These are phyloP conservation scores for Archaeoteleia sp. DNA, from an alignment of 2,888 invertebrate genomes.

Conservation along the genomic window DNA sequence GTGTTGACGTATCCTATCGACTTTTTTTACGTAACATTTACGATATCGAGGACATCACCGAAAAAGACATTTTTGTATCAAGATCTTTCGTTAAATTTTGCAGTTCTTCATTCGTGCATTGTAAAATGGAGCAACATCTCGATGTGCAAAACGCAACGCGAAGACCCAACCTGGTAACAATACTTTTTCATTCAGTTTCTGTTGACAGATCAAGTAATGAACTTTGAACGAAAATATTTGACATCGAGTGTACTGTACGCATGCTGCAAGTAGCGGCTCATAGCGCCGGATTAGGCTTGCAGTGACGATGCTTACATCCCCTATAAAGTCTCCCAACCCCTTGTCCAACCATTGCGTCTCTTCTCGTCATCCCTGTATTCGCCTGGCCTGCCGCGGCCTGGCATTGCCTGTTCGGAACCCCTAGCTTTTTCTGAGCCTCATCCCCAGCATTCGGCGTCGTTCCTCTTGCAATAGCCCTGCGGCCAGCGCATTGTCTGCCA, in stretches of 20 bases:
- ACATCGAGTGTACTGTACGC: conserved; percentile 68
- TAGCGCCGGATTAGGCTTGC: conserved; percentile 74
- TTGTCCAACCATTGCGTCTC: conserved; percentile 50
- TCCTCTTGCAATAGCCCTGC: conserved; percentile 73
- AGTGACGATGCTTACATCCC: conserved; percentile 74
- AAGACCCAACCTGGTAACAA: no score
- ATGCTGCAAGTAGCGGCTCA: conserved; percentile 71
- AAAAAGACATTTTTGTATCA: no score
- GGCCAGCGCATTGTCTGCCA: conserved; percentile 72
- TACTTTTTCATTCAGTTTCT: conserved; percentile 32
- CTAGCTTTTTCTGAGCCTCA: conserved; percentile 48
- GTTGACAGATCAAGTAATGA: conserved; percentile 50
- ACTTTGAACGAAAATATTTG: conserved; percentile 62
- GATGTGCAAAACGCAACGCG: no score
- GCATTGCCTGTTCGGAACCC: conserved; percentile 50
- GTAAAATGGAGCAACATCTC: no score
- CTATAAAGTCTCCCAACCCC: conserved; percentile 65
- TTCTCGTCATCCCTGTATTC: conserved; percentile 47
- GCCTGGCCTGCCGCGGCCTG: conserved; percentile 25
- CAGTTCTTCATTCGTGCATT: no score
- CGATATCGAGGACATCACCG: no score
- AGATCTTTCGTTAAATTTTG: no score
- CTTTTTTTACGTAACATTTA: no score
- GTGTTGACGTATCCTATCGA: no score
- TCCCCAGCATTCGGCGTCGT: conserved; percentile 62